Evolutionary conservation across 2,888 invertebrate genomes (phyloP), one percentile per base, ranked within the genome.

Genomic region (Campoletis raptor): DNA sequence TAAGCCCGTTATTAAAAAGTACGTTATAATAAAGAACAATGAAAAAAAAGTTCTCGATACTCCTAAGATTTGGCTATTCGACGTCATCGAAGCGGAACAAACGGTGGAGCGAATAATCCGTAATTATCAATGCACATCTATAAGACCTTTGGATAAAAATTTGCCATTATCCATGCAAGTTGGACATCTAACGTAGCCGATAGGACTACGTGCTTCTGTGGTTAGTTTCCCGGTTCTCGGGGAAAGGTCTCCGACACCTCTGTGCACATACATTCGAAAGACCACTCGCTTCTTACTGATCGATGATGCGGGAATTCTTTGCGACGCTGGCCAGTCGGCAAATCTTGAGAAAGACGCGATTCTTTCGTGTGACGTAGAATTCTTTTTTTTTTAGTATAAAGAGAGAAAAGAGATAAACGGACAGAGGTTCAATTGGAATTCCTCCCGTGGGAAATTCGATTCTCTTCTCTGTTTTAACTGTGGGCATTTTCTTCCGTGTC

Each of bases 221-320:
- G 80, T 45, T 72, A 52, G 52, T 83, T 85, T 85, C 76, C 79
- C 81, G 82, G 82, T 85, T 85, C 85, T 74, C 74, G 79, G 73
- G 61, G 79, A 85, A 85, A 85, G 85, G 82, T 85, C 85, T 80
- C 82, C 85, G 85, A 85, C 82, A 85, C 85, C 85, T 85, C 12
- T 61, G 45, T 10, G 45, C 76, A 66, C 36, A 74, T 61, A 21
- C 45, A 15, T 64, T 72, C 2, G 48, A 24, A 57, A 48, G 64
- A 72, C 48, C 64, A 45, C 67, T 57, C 69, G 67, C 74, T 18
- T 48, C 70, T 77, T 80, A 80, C 82, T 85, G 85, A 85, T 85
- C 85, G 85, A 85, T 85, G 82, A 79, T 82, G 82, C 82, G 82
- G 70, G 82, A 85, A 85, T 85, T 85, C 85, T 83, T 85, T n/a